Conservation (phyloP, 1,140 invertebrate genomes). For the Penaeus indicus region DNA sequence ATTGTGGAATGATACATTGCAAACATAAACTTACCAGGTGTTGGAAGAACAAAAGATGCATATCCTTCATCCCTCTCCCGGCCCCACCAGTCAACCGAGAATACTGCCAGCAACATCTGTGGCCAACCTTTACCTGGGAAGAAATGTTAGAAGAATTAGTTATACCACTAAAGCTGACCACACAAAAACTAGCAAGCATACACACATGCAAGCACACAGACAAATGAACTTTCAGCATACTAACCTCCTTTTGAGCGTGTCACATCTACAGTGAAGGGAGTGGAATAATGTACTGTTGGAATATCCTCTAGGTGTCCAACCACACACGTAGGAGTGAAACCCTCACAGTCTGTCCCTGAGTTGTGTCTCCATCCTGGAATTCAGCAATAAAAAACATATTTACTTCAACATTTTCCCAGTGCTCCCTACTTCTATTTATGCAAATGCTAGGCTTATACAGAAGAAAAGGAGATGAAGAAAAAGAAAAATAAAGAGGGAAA, state of each 20-base stretch:
- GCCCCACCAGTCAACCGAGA: conserved; percentile 52
- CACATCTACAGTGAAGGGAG: conserved; percentile 44
- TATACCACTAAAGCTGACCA: not conserved
- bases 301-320: conserved; percentile 11
- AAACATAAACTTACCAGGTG: conserved; percentile 18
- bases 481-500: too few relatives aligned
- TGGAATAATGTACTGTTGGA: conserved; percentile 39
- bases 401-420: too few relatives aligned
- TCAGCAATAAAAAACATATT: not conserved
- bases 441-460: too few relatives aligned
- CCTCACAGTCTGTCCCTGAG: conserved; percentile 38
- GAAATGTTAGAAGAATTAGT: not conserved
- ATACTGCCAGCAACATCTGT: conserved; percentile 37
- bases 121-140: conserved; percentile 44
- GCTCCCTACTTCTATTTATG: too few relatives aligned
- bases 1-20: not conserved
- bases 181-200: not conserved
- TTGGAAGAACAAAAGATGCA: conserved; percentile 39
- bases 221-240: not conserved
- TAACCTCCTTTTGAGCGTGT: conserved; percentile 40
- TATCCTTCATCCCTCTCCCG: conserved; percentile 53
- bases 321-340: conserved; percentile 37
- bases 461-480: too few relatives aligned
- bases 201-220: not conserved
- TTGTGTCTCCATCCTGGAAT: conserved; percentile 42